These are phyloP conservation scores for Nannoperca australis DNA, from an alignment of 2,797 vertebrate species.

Conservation along the genomic window DNA sequence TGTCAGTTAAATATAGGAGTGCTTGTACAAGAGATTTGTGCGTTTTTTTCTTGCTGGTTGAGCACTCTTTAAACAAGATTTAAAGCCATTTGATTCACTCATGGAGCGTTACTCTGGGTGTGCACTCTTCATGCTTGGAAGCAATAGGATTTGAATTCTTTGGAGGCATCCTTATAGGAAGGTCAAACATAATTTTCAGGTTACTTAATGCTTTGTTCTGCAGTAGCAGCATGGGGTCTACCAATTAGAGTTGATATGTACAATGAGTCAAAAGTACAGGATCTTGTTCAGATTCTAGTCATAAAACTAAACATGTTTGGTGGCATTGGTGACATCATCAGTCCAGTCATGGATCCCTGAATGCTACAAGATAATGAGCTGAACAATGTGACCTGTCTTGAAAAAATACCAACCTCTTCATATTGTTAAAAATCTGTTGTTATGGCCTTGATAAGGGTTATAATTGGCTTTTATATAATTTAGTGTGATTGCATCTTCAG, in stretches of 20 bases:
- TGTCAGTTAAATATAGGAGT: constrained; percentile 22
- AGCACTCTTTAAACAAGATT: constrained; percentile 47
- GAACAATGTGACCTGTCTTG: neutral
- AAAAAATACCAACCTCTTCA: neutral
- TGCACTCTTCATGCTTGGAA: constrained; percentile 45
- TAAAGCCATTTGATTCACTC: constrained; percentile 52
- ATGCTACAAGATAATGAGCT: constrained; percentile 30
- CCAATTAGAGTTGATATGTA: neutral
- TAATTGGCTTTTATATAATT: constrained; percentile 20
- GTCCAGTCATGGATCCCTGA: constrained; percentile 14
- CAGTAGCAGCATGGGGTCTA: constrained; percentile 3
- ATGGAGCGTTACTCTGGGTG: constrained; percentile 39
- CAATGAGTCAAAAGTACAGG: neutral
- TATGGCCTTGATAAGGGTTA: constrained; percentile 14
- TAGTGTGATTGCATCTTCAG: constrained; percentile 11
- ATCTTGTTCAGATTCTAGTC: constrained; percentile 8
- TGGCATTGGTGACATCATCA: constrained; percentile 8
- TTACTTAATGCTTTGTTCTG: constrained; percentile 30
- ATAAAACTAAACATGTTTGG: constrained; percentile 13
- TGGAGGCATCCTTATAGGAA: constrained; percentile 41
- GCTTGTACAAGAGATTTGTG: constrained; percentile 23
- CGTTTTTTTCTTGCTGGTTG: constrained; percentile 23
- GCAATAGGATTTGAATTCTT: constrained; percentile 53
- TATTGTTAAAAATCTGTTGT: constrained; percentile 16
- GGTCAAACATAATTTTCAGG: constrained; percentile 49